phyloP scores from a whole-genome alignment of 2,113 vertebrate genomes.

The Tyrannus savana region DNA sequence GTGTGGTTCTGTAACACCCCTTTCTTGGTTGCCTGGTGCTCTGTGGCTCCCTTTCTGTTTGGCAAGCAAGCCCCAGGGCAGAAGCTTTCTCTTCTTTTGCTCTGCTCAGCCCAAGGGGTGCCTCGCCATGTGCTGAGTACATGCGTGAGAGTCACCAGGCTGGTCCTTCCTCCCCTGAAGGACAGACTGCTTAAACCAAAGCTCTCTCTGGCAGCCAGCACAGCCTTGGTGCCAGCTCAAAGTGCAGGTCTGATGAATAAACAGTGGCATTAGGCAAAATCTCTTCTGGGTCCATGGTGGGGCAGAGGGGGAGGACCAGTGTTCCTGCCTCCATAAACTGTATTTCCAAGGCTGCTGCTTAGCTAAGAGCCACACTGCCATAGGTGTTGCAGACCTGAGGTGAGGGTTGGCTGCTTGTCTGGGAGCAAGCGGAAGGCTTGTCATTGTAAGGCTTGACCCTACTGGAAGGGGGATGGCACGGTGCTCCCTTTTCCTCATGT shows the following conservation, averaged over 20 bases:
- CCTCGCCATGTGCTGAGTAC: rapidly evolving
- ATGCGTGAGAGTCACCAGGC: neutral
- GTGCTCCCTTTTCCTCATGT: neutral
- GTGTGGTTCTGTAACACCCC: neutral
- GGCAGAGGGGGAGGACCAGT: neutral
- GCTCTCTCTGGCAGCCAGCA: neutral
- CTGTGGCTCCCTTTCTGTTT: neutral
- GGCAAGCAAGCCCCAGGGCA: neutral
- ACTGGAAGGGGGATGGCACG: neutral
- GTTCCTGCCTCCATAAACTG: neutral
- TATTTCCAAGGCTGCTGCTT: neutral
- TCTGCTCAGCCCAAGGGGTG: neutral
- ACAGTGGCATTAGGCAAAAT: neutral
- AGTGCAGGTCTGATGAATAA: neutral
- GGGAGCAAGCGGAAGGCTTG: neutral
- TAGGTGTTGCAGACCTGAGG: neutral
- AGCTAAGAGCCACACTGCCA: neutral
- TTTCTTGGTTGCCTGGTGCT: neutral
- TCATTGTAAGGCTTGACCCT: rapidly evolving
- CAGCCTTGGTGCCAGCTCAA: neutral
- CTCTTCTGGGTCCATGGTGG: neutral
- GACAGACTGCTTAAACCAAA: neutral
- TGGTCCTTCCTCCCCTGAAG: neutral
- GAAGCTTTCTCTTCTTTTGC: neutral
- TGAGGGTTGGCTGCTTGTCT: neutral